A percentile compares a stretch with the other conserved stretches of the same genome.
Conservation (phyloP, 2,797 vertebrate genomes). For the Notoglanidium macrostoma region DNA sequence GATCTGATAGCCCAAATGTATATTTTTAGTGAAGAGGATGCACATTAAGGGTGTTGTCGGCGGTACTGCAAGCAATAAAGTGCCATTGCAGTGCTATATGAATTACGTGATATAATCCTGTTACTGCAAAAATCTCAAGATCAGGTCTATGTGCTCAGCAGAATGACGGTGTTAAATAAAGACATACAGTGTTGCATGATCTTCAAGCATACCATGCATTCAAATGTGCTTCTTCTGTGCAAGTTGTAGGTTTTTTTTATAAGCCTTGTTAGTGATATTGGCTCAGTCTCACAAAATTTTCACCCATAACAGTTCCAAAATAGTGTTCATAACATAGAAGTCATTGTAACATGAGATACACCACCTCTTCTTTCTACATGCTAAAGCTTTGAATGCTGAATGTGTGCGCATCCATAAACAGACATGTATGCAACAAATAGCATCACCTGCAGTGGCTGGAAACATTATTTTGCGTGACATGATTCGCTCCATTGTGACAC, state of each 20-base stretch:
- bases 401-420: constrained; percentile 19
- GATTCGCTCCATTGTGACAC: neutral
- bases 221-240: neutral
- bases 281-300: neutral
- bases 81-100: constrained; percentile 7
- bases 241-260: neutral
- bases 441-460: constrained; percentile 17
- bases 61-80: constrained; percentile 22
- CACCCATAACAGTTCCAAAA: neutral
- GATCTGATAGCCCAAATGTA: neutral
- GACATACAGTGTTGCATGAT: neutral
- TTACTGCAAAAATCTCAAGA: neutral
- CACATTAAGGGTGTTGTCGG: constrained; percentile 13
- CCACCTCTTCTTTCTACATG: neutral
- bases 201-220: neutral
- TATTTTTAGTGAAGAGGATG: constrained; percentile 12
- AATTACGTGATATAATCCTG: neutral
- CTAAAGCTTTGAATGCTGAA: neutral
- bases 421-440: constrained; percentile 33
- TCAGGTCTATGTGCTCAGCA: neutral
- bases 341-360: neutral
- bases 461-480: constrained; percentile 11
- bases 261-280: neutral
- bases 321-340: neutral
- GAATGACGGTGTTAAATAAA: neutral